These are phyloP conservation scores for Siniperca knerii DNA, from an alignment of 2,113 vertebrate species.

Conservation along the genomic window DNA sequence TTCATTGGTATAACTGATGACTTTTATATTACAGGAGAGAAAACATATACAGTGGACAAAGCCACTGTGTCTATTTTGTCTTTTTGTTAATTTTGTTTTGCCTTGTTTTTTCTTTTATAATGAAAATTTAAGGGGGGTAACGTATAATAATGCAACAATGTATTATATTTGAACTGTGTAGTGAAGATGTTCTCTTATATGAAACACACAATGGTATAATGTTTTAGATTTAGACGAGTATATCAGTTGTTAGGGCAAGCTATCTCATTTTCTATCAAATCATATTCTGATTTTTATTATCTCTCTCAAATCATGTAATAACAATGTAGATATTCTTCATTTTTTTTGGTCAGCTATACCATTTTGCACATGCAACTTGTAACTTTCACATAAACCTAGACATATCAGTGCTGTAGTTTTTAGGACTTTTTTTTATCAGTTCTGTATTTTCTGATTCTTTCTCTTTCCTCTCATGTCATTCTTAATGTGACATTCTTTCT, in stretches of 20 bases:
- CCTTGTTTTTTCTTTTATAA: conserved; percentile 88
- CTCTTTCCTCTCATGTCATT: conserved; percentile 49
- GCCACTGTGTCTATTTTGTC: conserved; percentile 93
- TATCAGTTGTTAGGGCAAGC: conserved; percentile 92
- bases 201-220: conserved; percentile 90
- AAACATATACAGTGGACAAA: conserved; percentile 88
- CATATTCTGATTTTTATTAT: conserved; percentile 94
- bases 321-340: conserved; percentile 90
- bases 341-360: conserved; percentile 86
- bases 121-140: conserved; percentile 80
- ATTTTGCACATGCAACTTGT: conserved; percentile 92
- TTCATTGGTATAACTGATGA: conserved; percentile 95
- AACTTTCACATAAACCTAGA: conserved; percentile 86
- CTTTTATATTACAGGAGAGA: conserved; percentile 94
- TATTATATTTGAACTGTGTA: conserved; percentile 96
- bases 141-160: conserved; percentile 88
- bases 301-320: conserved; percentile 92
- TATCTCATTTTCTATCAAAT: conserved; percentile 94
- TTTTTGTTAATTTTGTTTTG: conserved; percentile 79
- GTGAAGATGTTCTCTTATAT: conserved; percentile 96
- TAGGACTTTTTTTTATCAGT: conserved; percentile 3
- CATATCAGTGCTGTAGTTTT: conserved; percentile 64
- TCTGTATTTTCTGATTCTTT: conserved; percentile 20
- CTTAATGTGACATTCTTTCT: conserved; percentile 74
- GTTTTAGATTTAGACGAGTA: conserved; percentile 95